Base-by-base conservation (phyloP, 2,888 invertebrate species). In the Deilephila porcellus region DNA sequence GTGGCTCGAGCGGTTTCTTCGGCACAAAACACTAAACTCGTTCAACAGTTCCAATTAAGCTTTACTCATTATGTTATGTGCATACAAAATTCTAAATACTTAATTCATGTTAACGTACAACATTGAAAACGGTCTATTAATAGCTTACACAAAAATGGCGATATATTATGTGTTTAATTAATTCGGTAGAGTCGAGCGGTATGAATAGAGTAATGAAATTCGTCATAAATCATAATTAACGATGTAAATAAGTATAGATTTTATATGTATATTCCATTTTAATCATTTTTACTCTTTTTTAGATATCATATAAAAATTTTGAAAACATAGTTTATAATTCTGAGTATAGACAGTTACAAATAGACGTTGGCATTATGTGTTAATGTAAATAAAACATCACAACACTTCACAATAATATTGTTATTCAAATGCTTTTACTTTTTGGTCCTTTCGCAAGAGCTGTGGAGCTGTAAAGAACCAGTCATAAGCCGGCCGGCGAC, bases 41-140 rank as follows among this genome's bases (percentile, higher is more conserved):
- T 77, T 80, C 76, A 74, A 77, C 76, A 79, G 70, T 74, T 76
- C 76, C 73, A 77, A 81, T 79, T 79, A 74, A 70, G 29, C 63
- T 76, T 25, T 60, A 74, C 59, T 76, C 53, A 74, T 82, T 81
- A 80, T 71, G 53, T 75, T 78, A 82, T 64, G 71, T 60, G 59
- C 75, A 72, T 67, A 74, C 4, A 37, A 37, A 60, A 37, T 20
- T 71, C 53, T 70, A 29, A 70, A 37, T 60, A 59, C n/a, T 60
- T 71, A 60, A 70, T 67, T 45, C 5, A 67, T 56, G n/a, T 56
- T n/a, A 56, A 56, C 56, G 56, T n/a, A 19, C 56, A n/a, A 56
- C 19, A 56, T 56, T 4, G 56, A 56, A 17, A 56, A 56, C 56
- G 14, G 19, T 56, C 56, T 56, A 56, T n/a, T 17, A 56, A n/a